A percentile compares a stretch with the other conserved stretches of the same genome.
Conservation (phyloP, 2,797 vertebrate genomes). For the Enteromius radiatus region DNA sequence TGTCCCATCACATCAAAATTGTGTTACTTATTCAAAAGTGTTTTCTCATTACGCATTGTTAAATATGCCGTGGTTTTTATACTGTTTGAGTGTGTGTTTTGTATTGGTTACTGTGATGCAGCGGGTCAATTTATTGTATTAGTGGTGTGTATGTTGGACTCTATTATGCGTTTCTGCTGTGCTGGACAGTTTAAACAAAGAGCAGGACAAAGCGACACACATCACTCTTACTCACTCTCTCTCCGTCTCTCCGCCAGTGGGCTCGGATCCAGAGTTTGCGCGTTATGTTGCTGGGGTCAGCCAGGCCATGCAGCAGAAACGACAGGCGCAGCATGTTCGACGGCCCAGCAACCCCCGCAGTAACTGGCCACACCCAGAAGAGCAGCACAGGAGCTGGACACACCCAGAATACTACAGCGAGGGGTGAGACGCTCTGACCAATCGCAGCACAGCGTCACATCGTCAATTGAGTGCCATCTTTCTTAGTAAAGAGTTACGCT, state of each 20-base stretch:
- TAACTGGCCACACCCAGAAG: conserved; percentile 94
- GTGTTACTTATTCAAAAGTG: neutral
- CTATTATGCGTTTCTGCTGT: conserved; percentile 68
- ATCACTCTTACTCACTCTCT: neutral
- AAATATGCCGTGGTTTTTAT: conserved; percentile 45
- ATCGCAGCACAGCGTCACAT: neutral
- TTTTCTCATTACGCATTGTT: neutral
- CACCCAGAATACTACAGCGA: conserved; percentile 96
- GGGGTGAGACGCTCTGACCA: conserved; percentile 76
- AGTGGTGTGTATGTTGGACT: conserved; percentile 60
- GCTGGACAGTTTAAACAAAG: conserved; percentile 70
- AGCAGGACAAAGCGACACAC: conserved; percentile 60
- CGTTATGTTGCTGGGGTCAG: conserved; percentile 97
- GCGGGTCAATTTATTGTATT: conserved; percentile 53
- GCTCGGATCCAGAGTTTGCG: conserved; percentile 97
- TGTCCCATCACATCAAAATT: neutral
- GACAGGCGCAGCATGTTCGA: conserved; percentile 92
- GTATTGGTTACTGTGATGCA: conserved; percentile 55
- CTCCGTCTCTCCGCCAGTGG: conserved; percentile 78
- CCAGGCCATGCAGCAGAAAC: conserved; percentile 98
- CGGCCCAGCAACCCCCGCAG: conserved; percentile 87
- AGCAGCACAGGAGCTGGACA: conserved; percentile 94
- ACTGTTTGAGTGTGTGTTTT: conserved; percentile 24
- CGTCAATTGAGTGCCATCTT: neutral
- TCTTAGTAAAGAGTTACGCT: neutral